These are phyloP conservation scores for Sebastes jordani DNA, from an alignment of 2,797 vertebrate species.

Conservation along the genomic window DNA sequence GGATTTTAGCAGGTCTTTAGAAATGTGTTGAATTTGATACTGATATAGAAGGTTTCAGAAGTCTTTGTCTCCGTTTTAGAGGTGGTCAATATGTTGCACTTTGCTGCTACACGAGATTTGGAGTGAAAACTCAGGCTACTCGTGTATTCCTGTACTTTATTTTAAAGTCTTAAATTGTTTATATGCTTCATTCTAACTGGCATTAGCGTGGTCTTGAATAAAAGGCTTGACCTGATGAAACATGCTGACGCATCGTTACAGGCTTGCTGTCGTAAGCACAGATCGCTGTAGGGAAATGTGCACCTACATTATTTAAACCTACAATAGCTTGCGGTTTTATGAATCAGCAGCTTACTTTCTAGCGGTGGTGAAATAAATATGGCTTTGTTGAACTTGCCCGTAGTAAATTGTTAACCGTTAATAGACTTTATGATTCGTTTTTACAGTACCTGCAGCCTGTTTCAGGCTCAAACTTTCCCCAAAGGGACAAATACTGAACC, in stretches of 20 bases:
- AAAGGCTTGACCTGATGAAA: slow-evolving; percentile 5
- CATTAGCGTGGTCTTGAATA: not conserved
- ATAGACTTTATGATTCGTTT: not conserved
- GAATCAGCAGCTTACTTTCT: slow-evolving; percentile 32
- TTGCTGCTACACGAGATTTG: not conserved
- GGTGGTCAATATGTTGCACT: not conserved
- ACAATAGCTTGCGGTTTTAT: slow-evolving; percentile 21
- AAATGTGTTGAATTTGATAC: not conserved
- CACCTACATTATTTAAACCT: slow-evolving; percentile 28
- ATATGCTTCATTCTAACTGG: not conserved
- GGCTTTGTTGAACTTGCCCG: not conserved
- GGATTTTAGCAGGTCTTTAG: not conserved
- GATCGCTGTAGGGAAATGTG: slow-evolving; percentile 6
- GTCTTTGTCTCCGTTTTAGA: not conserved
- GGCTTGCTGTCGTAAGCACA: slow-evolving; percentile 4
- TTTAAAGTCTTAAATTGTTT: not conserved
- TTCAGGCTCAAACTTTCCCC: not conserved
- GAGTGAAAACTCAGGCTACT: not conserved
- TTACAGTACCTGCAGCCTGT: not conserved
- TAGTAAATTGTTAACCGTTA: not conserved
- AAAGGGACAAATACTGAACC: not conserved
- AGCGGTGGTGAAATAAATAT: slow-evolving; percentile 1
- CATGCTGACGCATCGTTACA: slow-evolving; percentile 11
- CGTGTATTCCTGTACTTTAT: not conserved
- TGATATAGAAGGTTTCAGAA: not conserved